Evolutionary conservation across 1,140 invertebrate species (phyloP).

Genomic region (Apis mellifera): Amel_HAv3.1 CM009940.2:6544501-6545000

Average conservation of each 20-base stretch:
- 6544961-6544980: background rate
- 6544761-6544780: conserved; percentile 39
- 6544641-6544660: conserved; percentile 60
- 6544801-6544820: conserved; percentile 64
- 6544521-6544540: conserved; percentile 6
- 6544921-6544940: conserved; percentile 10
- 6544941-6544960: conserved; percentile 9
- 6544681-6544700: conserved; percentile 60
- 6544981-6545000: background rate
- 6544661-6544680: conserved; percentile 65
- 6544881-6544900: too few species aligned
- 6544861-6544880: background rate
- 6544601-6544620: conserved; percentile 36
- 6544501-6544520: background rate
- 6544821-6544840: conserved; percentile 58
- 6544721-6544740: conserved; percentile 56
- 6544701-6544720: conserved; percentile 50
- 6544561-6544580: background rate
- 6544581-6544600: background rate
- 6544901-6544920: conserved; percentile 35
- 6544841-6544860: conserved; percentile 31
- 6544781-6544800: conserved; percentile 61
- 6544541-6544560: background rate
- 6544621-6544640: conserved; percentile 14
- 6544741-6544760: background rate